These are phyloP conservation scores for Sphaerodactylus townsendi DNA, from an alignment of 2,113 vertebrate genomes.

Conservation along the genomic window DNA sequence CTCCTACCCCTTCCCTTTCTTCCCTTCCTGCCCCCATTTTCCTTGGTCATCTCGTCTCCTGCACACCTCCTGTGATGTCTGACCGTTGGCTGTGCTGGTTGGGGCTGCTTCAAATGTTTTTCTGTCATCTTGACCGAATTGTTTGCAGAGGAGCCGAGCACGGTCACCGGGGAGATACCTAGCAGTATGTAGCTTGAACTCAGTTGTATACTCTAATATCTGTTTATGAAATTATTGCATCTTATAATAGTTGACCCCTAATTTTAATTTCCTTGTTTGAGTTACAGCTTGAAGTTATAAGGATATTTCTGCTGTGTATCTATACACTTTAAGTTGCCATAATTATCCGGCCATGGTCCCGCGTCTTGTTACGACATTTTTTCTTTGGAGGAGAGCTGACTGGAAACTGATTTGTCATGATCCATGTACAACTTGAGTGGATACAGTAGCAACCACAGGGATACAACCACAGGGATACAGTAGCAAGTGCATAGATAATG, in stretches of 20 bases:
- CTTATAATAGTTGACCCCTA: slow-evolving; percentile 44
- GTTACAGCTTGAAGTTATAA: background rate
- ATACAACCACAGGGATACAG: no score
- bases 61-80: slow-evolving; percentile 69
- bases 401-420: no score
- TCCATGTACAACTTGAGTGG: no score
- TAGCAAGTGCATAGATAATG: no score
- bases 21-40: slow-evolving; percentile 34
- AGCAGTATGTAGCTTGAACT: slow-evolving; percentile 84
- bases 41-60: slow-evolving; percentile 48
- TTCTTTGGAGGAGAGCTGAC: background rate
- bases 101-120: slow-evolving; percentile 82
- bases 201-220: slow-evolving; percentile 41
- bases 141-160: slow-evolving; percentile 81
- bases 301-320: background rate
- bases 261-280: slow-evolving; percentile 30
- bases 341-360: background rate
- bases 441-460: no score
- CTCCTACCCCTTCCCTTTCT: slow-evolving; percentile 15
- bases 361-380: background rate
- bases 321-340: background rate
- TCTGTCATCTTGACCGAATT: slow-evolving; percentile 82
- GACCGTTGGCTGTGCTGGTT: slow-evolving; percentile 80
- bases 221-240: background rate
- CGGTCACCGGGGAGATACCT: slow-evolving; percentile 82